Conservation (phyloP, 2,888 invertebrate species). For the Strigamia maritima region DNA sequence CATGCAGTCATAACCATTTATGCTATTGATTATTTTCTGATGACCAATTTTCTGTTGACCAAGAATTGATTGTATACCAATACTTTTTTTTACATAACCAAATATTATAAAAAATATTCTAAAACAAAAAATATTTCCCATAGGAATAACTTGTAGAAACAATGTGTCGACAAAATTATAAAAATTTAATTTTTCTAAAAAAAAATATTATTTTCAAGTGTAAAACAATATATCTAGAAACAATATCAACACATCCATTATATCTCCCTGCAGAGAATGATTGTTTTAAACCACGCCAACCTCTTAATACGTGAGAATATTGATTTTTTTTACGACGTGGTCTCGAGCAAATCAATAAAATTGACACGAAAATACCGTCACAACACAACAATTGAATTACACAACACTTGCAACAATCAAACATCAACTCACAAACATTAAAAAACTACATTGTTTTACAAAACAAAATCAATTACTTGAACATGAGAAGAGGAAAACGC, state of each 20-base stretch:
- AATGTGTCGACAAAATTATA: too few relatives aligned
- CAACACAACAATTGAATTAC: not conserved
- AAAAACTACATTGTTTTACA: not conserved
- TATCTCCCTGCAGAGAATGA: not conserved
- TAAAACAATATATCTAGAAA: not conserved
- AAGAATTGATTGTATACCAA: too few relatives aligned
- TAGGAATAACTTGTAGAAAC: too few relatives aligned
- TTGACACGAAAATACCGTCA: not conserved
- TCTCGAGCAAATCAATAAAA: not conserved
- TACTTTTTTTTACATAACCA: too few relatives aligned
- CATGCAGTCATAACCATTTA: too few relatives aligned
- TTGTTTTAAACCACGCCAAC: not conserved
- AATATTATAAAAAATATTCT: too few relatives aligned
- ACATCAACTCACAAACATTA: not conserved
- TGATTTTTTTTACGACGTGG: conserved; percentile 9
- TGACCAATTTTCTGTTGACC: too few relatives aligned
- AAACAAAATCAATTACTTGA: not conserved
- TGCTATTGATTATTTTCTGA: too few relatives aligned
- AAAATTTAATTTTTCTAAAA: too few relatives aligned
- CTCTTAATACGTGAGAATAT: not conserved
- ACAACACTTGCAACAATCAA: not conserved
- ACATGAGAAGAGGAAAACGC: not conserved
- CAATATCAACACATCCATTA: not conserved
- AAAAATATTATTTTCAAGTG: not conserved
- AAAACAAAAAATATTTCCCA: too few relatives aligned